phyloP scores from a whole-genome alignment of 2,113 vertebrate species.

The Hypocryptadius cinnamomeus region DNA sequence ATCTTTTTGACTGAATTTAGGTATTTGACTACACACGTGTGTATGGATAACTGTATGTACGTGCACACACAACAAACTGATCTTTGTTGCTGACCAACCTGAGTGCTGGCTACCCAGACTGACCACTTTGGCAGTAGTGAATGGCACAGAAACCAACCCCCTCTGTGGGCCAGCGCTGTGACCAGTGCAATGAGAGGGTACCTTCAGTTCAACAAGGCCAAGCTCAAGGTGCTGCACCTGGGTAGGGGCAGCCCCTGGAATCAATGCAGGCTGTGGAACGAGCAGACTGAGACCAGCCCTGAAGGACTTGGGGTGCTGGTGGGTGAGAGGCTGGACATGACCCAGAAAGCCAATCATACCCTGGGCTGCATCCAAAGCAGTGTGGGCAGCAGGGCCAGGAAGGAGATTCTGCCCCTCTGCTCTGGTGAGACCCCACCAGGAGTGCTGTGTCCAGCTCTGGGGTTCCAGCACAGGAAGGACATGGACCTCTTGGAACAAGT shows the following conservation, averaged over 20 bases:
- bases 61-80: not conserved
- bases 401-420: not conserved
- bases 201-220: fast-evolving
- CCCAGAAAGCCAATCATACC: not conserved
- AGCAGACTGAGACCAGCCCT: not conserved
- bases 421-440: not conserved
- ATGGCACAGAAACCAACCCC: not conserved
- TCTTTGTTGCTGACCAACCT: not conserved
- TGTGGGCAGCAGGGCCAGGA: fast-evolving
- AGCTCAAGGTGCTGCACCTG: not conserved
- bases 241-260: fast-evolving
- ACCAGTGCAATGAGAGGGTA: not conserved
- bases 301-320: not conserved
- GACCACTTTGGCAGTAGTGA: not conserved
- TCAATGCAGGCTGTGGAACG: not conserved
- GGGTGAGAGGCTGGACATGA: not conserved
- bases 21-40: fast-evolving
- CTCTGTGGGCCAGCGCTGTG: not conserved
- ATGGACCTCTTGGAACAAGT: not conserved
- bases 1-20: not conserved
- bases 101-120: not conserved
- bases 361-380: not conserved
- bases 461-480: not conserved
- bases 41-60: no score
- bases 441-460: not conserved